Conservation (phyloP, 2,888 invertebrate species). For the Ormyrus nitidulus region DNA sequence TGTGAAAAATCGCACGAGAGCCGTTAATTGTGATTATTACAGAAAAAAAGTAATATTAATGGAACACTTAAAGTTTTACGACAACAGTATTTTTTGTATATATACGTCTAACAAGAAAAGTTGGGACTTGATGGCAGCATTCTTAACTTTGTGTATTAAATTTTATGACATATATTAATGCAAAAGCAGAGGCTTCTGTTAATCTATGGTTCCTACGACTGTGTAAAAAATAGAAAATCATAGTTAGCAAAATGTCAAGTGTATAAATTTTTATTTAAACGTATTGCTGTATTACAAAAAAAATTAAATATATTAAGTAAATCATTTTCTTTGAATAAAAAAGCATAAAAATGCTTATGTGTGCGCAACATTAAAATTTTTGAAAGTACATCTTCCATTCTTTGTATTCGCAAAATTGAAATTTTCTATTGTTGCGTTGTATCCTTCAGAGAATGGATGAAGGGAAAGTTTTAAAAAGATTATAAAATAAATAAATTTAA, state of each 20-base stretch:
- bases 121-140: slow-evolving; percentile 41
- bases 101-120: slow-evolving; percentile 42
- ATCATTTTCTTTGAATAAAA: slow-evolving; percentile 23
- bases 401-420: slow-evolving; percentile 38
- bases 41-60: slow-evolving; percentile 40
- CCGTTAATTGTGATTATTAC: slow-evolving; percentile 47
- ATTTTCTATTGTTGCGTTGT: slow-evolving; percentile 39
- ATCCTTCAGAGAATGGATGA: slow-evolving; percentile 27
- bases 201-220: slow-evolving; percentile 54
- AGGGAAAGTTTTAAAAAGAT: slow-evolving; percentile 37
- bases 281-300: slow-evolving; percentile 13
- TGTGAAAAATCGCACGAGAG: slow-evolving; percentile 40
- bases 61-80: slow-evolving; percentile 51
- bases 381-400: slow-evolving; percentile 43
- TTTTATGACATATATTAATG: slow-evolving; percentile 40
- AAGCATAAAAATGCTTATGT: slow-evolving; percentile 19
- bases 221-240: slow-evolving; percentile 47
- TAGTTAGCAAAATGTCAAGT: slow-evolving; percentile 50
- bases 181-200: slow-evolving; percentile 50
- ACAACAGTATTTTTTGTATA: slow-evolving; percentile 60
- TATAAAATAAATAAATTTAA: slow-evolving; percentile 56
- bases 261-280: slow-evolving; percentile 48
- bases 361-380: slow-evolving; percentile 38
- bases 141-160: slow-evolving; percentile 49
- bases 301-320: slow-evolving; percentile 31